phyloP scores from a whole-genome alignment of 2,888 invertebrate genomes.

The Drosophila meridiana region DNA sequence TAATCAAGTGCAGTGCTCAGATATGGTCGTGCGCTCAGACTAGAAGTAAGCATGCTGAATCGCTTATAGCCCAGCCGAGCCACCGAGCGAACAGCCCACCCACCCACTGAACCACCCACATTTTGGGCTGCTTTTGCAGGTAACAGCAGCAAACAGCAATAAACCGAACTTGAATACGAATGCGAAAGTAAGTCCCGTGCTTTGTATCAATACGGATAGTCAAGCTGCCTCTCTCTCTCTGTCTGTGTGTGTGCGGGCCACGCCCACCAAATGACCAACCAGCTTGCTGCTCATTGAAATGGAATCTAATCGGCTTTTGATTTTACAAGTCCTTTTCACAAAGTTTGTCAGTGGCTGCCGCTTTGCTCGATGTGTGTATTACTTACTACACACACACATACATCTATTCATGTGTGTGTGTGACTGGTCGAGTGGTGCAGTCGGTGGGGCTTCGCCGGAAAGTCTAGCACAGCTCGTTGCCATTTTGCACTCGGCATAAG shows the following conservation, averaged over 20 bases:
- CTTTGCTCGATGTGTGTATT: conserved; percentile 40
- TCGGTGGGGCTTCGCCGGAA: conserved; percentile 14
- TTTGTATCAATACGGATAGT: conserved; percentile 33
- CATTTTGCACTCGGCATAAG: conserved; percentile 77
- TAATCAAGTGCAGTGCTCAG: conserved; percentile 65
- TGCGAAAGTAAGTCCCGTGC: conserved; percentile 33
- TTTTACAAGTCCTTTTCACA: conserved; percentile 80
- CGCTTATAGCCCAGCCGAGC: background rate
- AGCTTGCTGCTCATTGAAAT: conserved; percentile 78
- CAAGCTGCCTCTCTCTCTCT: background rate
- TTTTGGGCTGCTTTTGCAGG: conserved; percentile 38
- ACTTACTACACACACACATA: conserved; percentile 14
- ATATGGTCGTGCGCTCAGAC: conserved; percentile 34
- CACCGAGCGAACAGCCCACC: background rate
- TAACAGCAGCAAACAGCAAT: conserved; percentile 45
- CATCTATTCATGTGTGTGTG: background rate
- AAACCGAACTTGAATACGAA: conserved; percentile 38
- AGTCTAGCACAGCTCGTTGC: conserved; percentile 61
- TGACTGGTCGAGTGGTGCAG: background rate
- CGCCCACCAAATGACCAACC: conserved; percentile 77
- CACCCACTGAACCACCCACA: background rate
- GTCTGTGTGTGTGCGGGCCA: conserved; percentile 18
- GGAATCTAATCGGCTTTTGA: conserved; percentile 83
- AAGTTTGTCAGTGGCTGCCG: conserved; percentile 66
- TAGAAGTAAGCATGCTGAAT: conserved; percentile 13